phyloP scores from a whole-genome alignment of 2,888 invertebrate genomes.

The Colostygia pectinataria region DNA sequence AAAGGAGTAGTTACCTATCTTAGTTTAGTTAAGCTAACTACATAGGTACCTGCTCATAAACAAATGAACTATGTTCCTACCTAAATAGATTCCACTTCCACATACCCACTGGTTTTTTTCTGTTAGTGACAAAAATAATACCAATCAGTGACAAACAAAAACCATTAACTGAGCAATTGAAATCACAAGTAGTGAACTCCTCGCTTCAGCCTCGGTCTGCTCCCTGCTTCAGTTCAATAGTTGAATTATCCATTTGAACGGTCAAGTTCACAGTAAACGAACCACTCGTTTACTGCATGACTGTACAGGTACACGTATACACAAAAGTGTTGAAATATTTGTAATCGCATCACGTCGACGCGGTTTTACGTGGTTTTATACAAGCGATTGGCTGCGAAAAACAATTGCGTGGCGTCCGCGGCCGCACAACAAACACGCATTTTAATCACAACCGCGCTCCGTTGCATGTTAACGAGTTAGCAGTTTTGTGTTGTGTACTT shows the following conservation, averaged over 20 bases:
- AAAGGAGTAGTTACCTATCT: too few species aligned
- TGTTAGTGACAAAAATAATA: too few species aligned
- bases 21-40: too few species aligned
- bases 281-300: constrained; percentile 4
- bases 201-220: not conserved
- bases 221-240: too few species aligned
- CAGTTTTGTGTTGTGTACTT: constrained; percentile 19
- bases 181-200: not conserved
- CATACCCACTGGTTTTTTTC: too few species aligned
- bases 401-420: constrained; percentile 48
- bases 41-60: too few species aligned
- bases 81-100: too few species aligned
- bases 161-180: too few species aligned
- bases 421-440: constrained; percentile 48
- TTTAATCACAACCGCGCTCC: constrained; percentile 41
- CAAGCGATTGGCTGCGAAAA: constrained; percentile 55
- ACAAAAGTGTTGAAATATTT: constrained; percentile 37
- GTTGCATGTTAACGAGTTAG: constrained; percentile 21
- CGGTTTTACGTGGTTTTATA: constrained; percentile 46
- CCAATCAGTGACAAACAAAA: too few species aligned
- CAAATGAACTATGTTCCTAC: too few species aligned
- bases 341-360: constrained; percentile 47
- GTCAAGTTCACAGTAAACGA: constrained; percentile 11
- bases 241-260: not conserved
- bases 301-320: constrained; percentile 9